Percentiles rank a stretch among this genome's conserved stretches.
Conservation (phyloP, 2,113 vertebrate species). For the Hystrix cristata region DNA sequence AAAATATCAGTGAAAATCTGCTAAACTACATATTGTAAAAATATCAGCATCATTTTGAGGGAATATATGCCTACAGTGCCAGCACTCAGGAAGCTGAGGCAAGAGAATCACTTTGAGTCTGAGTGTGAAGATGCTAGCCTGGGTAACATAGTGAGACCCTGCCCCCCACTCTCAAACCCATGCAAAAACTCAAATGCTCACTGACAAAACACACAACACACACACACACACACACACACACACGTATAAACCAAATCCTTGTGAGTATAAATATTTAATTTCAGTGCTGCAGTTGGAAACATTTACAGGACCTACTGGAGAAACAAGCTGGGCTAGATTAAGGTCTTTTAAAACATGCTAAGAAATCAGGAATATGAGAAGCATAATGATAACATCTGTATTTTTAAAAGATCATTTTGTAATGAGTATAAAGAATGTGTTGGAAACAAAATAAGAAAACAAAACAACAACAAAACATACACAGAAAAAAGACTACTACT, state of each 20-base stretch:
- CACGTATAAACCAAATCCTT: background rate
- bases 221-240: background rate
- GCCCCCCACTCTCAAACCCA: background rate
- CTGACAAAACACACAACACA: background rate
- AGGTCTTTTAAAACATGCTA: background rate
- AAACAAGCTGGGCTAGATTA: background rate
- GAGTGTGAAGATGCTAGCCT: background rate
- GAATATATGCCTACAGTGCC: background rate
- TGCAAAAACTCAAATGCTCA: no score
- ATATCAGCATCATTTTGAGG: background rate
- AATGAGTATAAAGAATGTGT: background rate
- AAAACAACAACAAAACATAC: background rate
- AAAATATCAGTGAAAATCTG: background rate
- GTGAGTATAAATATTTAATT: background rate
- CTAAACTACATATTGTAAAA: background rate
- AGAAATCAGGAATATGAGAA: background rate
- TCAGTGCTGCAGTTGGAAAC: background rate
- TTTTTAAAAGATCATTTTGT: conserved; percentile 1
- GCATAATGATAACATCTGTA: background rate
- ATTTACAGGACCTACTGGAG: background rate
- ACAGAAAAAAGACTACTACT: background rate
- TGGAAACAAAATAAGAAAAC: background rate
- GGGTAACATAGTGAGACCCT: background rate
- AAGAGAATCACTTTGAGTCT: background rate
- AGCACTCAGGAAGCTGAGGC: background rate